Base-by-base conservation (phyloP, 2,888 invertebrate species). In the Schizaphis graminum region DNA sequence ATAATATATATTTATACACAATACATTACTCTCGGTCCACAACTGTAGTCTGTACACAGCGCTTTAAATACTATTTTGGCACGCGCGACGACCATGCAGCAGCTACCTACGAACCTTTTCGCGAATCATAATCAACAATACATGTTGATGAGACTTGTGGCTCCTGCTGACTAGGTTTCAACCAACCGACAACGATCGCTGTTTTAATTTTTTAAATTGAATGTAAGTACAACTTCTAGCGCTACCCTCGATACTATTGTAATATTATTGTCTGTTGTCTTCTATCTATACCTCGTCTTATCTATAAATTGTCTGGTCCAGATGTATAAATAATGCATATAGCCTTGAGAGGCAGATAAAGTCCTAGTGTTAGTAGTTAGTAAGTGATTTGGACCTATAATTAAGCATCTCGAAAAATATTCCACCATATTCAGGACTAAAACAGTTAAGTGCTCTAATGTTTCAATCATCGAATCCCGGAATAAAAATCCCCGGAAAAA, bases 1-100 rank as follows among this genome's bases (percentile, higher is more conserved):
- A 35, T 67, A 67, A 35, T 77, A 77, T 77, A 77, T 77, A 77
- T 77, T 77, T 77, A 77, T 77, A 77, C n/a, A 67, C n/a, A 61
- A 7, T n/a, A 67, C 21, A 77, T 21, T 35, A 77, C 21, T 77
- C 21, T 35, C 35, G 21, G 1, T 77, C 35, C 21, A 28, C n/a
- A n/a, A n/a, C n/a, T n/a, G n/a, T n/a, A n/a, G n/a, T n/a, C 28
- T 10, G 21, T 61, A 28, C 28, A 77, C 77, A 35, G 35, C 35
- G 77, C 21, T 35, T 35, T 77, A 35, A 35, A 35, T 77, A 77
- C 35, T 77, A 35, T 35, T 77, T 77, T 77, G 16, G 77, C 77
- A 35, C 77, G 35, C 77, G 77, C 77, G 35, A 35, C 77, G 35
- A 35, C 77, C 77, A 77, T 77, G 77, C 77, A 77, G 21, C 77